Evolutionary conservation across 2,797 vertebrate genomes (phyloP).

Genomic region (Eupleurogrammus muticus): DNA sequence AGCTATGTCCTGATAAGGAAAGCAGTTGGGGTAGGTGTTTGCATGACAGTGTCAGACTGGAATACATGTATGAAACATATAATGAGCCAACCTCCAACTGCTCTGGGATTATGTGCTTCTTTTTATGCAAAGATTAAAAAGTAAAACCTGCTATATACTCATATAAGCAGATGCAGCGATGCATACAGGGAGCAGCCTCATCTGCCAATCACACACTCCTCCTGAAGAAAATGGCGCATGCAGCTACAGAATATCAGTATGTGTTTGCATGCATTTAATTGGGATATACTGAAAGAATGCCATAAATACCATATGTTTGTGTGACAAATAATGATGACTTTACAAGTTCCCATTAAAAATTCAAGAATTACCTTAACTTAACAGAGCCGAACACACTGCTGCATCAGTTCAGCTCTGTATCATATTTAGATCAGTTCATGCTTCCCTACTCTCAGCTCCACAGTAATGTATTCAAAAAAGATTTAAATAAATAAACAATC

Average conservation of each 20-base stretch:
- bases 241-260: not conserved
- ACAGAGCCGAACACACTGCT: not conserved
- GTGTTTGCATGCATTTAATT: not conserved
- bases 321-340: conserved; percentile 2
- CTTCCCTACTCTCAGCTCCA: conserved; percentile 7
- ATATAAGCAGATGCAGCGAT: not conserved
- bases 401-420: not conserved
- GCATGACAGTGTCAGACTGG: not conserved
- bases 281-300: not conserved
- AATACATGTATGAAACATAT: not conserved
- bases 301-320: too few relatives aligned
- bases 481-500: not conserved
- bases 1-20: not conserved
- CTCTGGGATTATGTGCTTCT: not conserved
- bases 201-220: not conserved
- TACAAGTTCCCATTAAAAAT: not conserved
- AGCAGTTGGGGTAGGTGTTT: not conserved
- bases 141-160: not conserved
- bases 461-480: conserved; percentile 8
- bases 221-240: not conserved
- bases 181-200: not conserved
- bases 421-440: conserved; percentile 19
- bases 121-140: not conserved
- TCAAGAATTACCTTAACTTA: not conserved
- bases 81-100: not conserved